A percentile compares a stretch with the other conserved stretches of the same genome.
phyloP scores from a whole-genome alignment of 2,888 invertebrate genomes.

The Tachina fera region DNA sequence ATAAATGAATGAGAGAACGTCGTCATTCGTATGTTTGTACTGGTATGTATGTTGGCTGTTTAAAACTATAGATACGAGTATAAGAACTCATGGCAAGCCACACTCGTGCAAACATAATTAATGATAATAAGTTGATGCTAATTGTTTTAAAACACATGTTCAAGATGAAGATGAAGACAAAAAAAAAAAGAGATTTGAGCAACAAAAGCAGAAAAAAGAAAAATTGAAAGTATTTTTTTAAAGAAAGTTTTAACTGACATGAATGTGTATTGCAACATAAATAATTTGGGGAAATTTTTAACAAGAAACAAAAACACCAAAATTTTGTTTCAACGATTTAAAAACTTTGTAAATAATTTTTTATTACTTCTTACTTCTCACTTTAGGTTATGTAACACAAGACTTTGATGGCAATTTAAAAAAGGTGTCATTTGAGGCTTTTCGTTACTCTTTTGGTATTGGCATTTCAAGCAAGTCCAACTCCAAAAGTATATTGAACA shows the following conservation, averaged over 20 bases:
- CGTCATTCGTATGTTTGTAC: neutral
- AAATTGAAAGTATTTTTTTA: slow-evolving; percentile 34
- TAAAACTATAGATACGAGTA: neutral
- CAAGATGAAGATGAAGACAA: neutral
- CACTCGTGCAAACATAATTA: slow-evolving; percentile 6
- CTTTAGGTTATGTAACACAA: neutral
- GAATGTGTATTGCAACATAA: neutral
- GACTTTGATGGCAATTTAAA: slow-evolving; percentile 7
- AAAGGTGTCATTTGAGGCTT: slow-evolving; percentile 44
- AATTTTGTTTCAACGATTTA: neutral
- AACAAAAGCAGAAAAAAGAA: neutral
- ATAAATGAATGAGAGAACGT: neutral
- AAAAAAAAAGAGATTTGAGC: neutral
- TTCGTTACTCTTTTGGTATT: slow-evolving; percentile 22
- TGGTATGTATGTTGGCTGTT: neutral
- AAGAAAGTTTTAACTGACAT: slow-evolving; percentile 3
- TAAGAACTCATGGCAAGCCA: slow-evolving; percentile 14
- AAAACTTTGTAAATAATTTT: neutral
- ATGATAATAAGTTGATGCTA: slow-evolving; percentile 19
- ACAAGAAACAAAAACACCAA: neutral
- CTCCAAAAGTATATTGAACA: no score
- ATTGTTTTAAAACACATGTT: slow-evolving; percentile 3
- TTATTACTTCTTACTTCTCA: neutral
- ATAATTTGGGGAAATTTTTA: slow-evolving; percentile 14
- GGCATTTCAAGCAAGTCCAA: slow-evolving; percentile 50